Conservation (phyloP, 2,888 invertebrate species). For the Anaspis maculata region DNA sequence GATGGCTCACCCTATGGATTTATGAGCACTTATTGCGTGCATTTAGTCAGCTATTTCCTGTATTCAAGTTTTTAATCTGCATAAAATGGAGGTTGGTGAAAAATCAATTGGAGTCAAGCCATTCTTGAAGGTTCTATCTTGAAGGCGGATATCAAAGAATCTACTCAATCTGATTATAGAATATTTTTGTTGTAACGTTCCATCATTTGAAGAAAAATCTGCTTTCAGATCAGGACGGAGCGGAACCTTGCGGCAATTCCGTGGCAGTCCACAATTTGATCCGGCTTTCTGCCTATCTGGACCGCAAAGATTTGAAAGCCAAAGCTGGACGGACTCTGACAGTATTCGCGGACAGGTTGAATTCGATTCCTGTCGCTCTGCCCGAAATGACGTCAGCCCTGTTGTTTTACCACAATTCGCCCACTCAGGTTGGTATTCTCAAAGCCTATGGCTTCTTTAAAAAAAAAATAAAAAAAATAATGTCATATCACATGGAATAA, state of each 20-base stretch:
- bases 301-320: slow-evolving; percentile 48
- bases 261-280: slow-evolving; percentile 75
- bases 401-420: slow-evolving; percentile 58
- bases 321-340: slow-evolving; percentile 54
- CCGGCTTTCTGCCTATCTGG: slow-evolving; percentile 62
- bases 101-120: slow-evolving; percentile 1
- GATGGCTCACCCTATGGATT: too few relatives aligned
- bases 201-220: slow-evolving; percentile 6
- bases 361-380: slow-evolving; percentile 57
- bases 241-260: slow-evolving; percentile 90
- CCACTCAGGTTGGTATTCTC: slow-evolving; percentile 67
- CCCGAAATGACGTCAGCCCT: slow-evolving; percentile 72
- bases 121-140: not conserved
- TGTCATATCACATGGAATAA: too few relatives aligned
- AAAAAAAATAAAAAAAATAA: too few relatives aligned
- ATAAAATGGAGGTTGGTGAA: not conserved
- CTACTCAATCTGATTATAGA: too few relatives aligned
- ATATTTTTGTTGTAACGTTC: not conserved
- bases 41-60: too few relatives aligned
- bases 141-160: not conserved
- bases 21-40: too few relatives aligned
- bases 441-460: too few relatives aligned
- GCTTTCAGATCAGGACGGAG: slow-evolving; percentile 80
- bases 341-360: slow-evolving; percentile 54
- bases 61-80: too few relatives aligned